Evolutionary conservation across 2,888 invertebrate species (phyloP), one percentile per base, ranked within the genome.

Genomic region (Eutolmus rufibarbis): DNA sequence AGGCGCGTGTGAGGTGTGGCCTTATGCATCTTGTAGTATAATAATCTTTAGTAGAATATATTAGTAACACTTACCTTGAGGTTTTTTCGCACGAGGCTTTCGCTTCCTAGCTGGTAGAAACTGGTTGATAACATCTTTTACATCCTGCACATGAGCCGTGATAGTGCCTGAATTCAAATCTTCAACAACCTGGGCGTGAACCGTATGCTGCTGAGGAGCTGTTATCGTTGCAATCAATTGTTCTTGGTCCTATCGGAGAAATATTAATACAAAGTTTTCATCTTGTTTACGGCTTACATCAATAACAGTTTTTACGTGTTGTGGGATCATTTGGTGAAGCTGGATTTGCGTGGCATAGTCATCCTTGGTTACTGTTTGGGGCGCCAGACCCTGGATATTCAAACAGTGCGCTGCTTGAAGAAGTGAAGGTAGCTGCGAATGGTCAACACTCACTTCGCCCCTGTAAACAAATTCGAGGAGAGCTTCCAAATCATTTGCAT

Each of bases 381-480:
- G 94, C 9, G 94, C 94, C 89, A 95, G 90, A 40, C 95, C 95
- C 91, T 94, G 94, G 89, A 95, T 95, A 89, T 94, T 94, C 86
- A 95, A 92, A 89, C 94, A 95, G 89, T 95, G 94, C 5, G 95
- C 95, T 14, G 95, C 95, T 91, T 95, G 94, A 86, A 95, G 91
- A 43, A 95, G 91, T 74, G 95, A 95, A 34, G 95, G 94, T 87
- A 95, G 91, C 90, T 95, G 94, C 79, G 94, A 94, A 88, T 94
- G 94, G 90, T 95, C 95, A 34, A 95, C 94, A 89, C 94, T 95
- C 37, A 95, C 94, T 92, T 95, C 94, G 79, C 95, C 95, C 74
- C 94, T 93, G 90, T 95, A 95, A 76, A 95, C 94, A 91, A 95
- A 95, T 91, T 95, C 95, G 78, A 95, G 91, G 84, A 95, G 90